phyloP scores from a whole-genome alignment of 2,888 invertebrate species.

The Schrankia costaestrigalis region DNA sequence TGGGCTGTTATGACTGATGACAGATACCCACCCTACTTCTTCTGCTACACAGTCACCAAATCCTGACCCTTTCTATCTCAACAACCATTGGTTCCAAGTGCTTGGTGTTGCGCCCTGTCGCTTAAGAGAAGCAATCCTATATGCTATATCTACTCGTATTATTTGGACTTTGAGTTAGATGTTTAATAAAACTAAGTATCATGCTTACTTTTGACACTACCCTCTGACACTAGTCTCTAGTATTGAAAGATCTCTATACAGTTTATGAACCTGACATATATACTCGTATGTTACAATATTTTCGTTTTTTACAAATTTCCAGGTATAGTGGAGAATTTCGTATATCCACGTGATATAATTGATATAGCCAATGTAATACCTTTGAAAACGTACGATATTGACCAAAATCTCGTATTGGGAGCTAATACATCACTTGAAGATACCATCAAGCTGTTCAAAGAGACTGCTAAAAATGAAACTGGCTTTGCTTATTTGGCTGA shows the following conservation, averaged over 20 bases:
- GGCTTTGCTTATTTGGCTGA: slow-evolving; percentile 76
- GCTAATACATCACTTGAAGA: slow-evolving; percentile 80
- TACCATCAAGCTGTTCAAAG: slow-evolving; percentile 71
- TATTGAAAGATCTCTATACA: too few species aligned
- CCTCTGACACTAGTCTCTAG: too few species aligned
- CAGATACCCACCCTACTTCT: too few species aligned
- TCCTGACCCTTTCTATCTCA: too few species aligned
- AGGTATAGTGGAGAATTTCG: slow-evolving; percentile 56
- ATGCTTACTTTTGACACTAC: background rate
- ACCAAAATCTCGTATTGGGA: slow-evolving; percentile 76
- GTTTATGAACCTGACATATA: background rate
- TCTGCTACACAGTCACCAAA: too few species aligned
- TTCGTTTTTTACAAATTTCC: slow-evolving; percentile 15
- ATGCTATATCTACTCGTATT: too few species aligned
- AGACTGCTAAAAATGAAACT: slow-evolving; percentile 46
- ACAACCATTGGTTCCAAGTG: too few species aligned
- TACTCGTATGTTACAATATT: background rate
- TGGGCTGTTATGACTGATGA: too few species aligned
- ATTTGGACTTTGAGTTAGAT: too few species aligned
- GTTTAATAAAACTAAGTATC: too few species aligned
- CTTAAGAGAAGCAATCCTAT: too few species aligned
- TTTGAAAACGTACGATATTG: slow-evolving; percentile 49
- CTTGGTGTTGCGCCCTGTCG: too few species aligned
- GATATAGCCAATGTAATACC: slow-evolving; percentile 59
- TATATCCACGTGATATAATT: slow-evolving; percentile 52